These are phyloP conservation scores for Drosophila bocki DNA, from an alignment of 1,140 invertebrate species.

Conservation along the genomic window DNA sequence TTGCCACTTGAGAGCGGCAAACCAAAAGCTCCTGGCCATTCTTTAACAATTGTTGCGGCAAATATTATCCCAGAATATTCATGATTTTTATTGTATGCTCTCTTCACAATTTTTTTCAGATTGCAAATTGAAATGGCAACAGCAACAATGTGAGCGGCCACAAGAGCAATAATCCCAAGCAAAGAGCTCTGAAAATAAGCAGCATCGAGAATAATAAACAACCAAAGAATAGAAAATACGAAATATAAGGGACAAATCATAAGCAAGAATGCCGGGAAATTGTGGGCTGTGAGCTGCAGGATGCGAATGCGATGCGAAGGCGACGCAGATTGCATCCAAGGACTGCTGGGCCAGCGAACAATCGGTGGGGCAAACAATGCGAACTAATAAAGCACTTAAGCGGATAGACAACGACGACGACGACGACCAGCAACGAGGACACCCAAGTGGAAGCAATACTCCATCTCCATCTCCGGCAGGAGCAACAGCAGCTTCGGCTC, in stretches of 20 bases:
- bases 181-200: conserved; percentile 29
- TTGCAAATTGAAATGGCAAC: conserved; percentile 61
- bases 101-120: conserved; percentile 58
- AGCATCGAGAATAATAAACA: conserved; percentile 1
- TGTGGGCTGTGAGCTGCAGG: conserved; percentile 42
- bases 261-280: conserved; percentile 42
- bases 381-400: conserved; percentile 80
- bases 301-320: conserved; percentile 58
- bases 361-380: conserved; percentile 70
- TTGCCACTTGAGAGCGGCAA: conserved; percentile 24
- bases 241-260: conserved; percentile 40
- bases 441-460: conserved; percentile 28
- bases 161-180: conserved; percentile 31
- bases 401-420: conserved; percentile 59
- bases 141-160: conserved; percentile 47
- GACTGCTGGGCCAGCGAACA: conserved; percentile 54
- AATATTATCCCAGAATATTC: conserved; percentile 29
- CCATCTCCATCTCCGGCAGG: conserved; percentile 23
- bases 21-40: conserved; percentile 3
- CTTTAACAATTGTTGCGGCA: conserved; percentile 30
- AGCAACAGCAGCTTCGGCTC: conserved; percentile 32
- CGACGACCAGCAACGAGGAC: conserved; percentile 49
- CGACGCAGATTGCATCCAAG: conserved; percentile 59
- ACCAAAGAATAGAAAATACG: conserved; percentile 3
- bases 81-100: conserved; percentile 10